These are phyloP conservation scores for Cotesia glomerata DNA, from an alignment of 1,140 invertebrate species.

Conservation along the genomic window DNA sequence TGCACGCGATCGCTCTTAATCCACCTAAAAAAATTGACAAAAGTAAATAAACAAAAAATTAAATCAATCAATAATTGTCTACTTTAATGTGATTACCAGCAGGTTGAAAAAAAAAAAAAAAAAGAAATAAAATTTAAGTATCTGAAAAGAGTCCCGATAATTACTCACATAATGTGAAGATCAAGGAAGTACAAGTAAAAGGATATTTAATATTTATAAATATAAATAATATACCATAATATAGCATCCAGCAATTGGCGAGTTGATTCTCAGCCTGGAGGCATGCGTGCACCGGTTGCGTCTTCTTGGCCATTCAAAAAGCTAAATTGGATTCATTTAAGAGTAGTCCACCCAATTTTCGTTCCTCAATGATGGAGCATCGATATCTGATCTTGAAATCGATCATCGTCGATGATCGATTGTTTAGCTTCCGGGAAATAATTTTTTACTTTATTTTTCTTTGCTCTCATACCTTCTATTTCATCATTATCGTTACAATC, in stretches of 20 bases:
- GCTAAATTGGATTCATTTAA: slow-evolving; percentile 13
- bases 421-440: slow-evolving; percentile 14
- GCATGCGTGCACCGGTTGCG: slow-evolving; percentile 18
- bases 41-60: too few relatives aligned
- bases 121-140: too few relatives aligned
- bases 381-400: background rate
- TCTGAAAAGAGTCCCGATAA: too few relatives aligned
- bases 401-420: slow-evolving; percentile 3
- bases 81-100: too few relatives aligned
- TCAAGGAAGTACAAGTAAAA: too few relatives aligned
- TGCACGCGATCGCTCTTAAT: background rate
- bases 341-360: slow-evolving; percentile 3
- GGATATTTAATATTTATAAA: too few relatives aligned
- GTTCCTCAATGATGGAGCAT: slow-evolving; percentile 3
- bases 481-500: background rate
- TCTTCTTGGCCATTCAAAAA: slow-evolving; percentile 10
- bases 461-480: background rate
- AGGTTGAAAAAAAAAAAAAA: too few relatives aligned
- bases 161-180: too few relatives aligned
- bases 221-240: too few relatives aligned
- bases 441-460: background rate
- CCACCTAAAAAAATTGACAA: too few relatives aligned
- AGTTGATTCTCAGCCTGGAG: background rate
- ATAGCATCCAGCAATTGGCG: too few relatives aligned
- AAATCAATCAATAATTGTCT: too few relatives aligned